phyloP scores from a whole-genome alignment of 2,888 invertebrate genomes.

The Cheilosia soror region DNA sequence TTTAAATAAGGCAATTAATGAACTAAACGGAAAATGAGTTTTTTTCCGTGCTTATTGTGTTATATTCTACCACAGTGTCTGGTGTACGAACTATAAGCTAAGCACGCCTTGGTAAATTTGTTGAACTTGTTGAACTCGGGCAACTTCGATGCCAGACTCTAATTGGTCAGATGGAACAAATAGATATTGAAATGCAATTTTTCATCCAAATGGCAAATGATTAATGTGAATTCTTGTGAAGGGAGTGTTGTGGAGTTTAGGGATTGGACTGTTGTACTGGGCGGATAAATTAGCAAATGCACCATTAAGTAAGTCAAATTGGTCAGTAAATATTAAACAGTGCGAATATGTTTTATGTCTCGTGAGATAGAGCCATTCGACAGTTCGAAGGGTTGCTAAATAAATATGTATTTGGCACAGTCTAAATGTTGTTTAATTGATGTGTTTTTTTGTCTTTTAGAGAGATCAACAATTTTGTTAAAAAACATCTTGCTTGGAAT shows the following conservation, averaged over 20 bases:
- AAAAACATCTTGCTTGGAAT: too few relatives aligned
- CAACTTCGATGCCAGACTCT: slow-evolving; percentile 29
- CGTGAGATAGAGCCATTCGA: too few relatives aligned
- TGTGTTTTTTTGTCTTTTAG: too few relatives aligned
- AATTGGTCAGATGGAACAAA: slow-evolving; percentile 73
- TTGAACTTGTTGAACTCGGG: slow-evolving; percentile 64
- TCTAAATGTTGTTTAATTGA: too few relatives aligned
- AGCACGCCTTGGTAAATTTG: slow-evolving; percentile 57
- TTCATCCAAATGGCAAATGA: slow-evolving; percentile 69
- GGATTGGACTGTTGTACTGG: neutral
- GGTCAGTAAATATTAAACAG: too few relatives aligned
- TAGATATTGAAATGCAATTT: slow-evolving; percentile 63
- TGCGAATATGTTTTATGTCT: too few relatives aligned
- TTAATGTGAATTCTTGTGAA: slow-evolving; percentile 40
- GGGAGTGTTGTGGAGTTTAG: slow-evolving; percentile 1
- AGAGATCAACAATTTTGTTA: too few relatives aligned
- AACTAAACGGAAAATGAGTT: slow-evolving; percentile 52
- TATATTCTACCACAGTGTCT: neutral
- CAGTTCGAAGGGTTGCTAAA: too few relatives aligned
- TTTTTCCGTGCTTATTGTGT: neutral
- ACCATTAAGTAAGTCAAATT: too few relatives aligned
- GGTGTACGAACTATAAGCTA: neutral
- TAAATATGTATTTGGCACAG: too few relatives aligned
- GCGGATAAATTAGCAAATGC: neutral
- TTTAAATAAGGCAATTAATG: slow-evolving; percentile 73